Conservation (phyloP, 2,113 vertebrate species). For the Scomber scombrus region DNA sequence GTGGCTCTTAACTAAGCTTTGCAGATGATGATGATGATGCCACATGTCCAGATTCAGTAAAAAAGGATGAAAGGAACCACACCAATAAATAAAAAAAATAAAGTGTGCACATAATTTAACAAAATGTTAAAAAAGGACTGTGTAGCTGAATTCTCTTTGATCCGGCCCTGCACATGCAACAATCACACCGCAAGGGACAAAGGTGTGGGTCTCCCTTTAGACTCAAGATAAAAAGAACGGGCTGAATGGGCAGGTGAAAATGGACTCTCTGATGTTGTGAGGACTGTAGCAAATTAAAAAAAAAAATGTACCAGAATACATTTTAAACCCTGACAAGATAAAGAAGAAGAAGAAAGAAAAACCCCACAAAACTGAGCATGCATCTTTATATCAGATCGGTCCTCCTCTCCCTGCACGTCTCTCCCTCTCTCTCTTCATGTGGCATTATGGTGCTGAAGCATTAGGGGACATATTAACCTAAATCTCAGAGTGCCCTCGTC, state of each 20-base stretch:
- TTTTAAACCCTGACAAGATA: slow-evolving; percentile 12
- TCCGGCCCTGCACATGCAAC: slow-evolving; percentile 20
- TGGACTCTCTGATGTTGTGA: slow-evolving; percentile 37
- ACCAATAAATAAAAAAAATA: slow-evolving; percentile 5
- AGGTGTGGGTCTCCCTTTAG: slow-evolving; percentile 35
- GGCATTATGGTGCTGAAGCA: slow-evolving; percentile 34
- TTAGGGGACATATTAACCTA: slow-evolving; percentile 68
- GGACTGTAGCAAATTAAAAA: slow-evolving; percentile 17
- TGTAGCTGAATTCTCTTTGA: slow-evolving; percentile 45
- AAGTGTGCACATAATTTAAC: not conserved
- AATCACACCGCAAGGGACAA: slow-evolving; percentile 12
- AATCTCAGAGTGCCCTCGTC: slow-evolving; percentile 57
- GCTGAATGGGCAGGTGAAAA: slow-evolving; percentile 48
- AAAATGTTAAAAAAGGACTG: not conserved
- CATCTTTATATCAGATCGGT: slow-evolving; percentile 3
- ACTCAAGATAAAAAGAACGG: slow-evolving; percentile 39
- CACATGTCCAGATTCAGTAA: not conserved
- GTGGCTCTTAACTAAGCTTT: not conserved
- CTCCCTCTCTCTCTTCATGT: slow-evolving; percentile 19
- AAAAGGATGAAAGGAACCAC: slow-evolving; percentile 2
- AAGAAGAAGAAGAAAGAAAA: not conserved
- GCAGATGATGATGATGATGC: not conserved
- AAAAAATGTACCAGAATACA: slow-evolving; percentile 16
- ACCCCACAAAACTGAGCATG: not conserved
- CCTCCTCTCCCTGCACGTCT: slow-evolving; percentile 10